Evolutionary conservation across 2,113 vertebrate species (phyloP).

Genomic region (Corythornis madagascariensis): DNA sequence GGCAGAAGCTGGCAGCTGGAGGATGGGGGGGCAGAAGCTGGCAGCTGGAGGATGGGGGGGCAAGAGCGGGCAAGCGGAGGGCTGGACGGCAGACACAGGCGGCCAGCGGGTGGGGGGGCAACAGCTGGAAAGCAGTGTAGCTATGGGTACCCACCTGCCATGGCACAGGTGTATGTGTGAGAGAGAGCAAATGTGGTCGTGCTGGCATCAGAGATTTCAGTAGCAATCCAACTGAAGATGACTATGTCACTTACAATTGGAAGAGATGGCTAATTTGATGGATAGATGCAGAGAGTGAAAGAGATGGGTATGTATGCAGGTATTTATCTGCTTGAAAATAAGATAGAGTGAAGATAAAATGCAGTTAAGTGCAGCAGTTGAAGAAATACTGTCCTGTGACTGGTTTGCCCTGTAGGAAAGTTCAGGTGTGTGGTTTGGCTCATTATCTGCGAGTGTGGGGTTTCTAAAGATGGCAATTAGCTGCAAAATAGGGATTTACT

Average conservation of each 20-base stretch:
- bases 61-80: too few species aligned
- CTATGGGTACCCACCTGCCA: not conserved
- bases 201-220: not conserved
- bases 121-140: rapidly evolving
- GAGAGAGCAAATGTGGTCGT: not conserved
- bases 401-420: not conserved
- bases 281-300: not conserved
- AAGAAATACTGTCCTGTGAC: not conserved
- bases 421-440: not conserved
- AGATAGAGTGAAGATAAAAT: not conserved
- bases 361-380: not conserved
- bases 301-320: not conserved
- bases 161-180: not conserved
- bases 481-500: not conserved
- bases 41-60: too few species aligned
- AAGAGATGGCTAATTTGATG: not conserved
- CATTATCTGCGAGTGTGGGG: not conserved
- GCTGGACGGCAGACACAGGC: too few species aligned
- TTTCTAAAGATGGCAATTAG: not conserved
- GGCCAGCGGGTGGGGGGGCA: too few species aligned
- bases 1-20: too few species aligned
- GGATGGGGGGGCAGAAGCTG: too few species aligned
- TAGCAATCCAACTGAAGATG: not conserved
- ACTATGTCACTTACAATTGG: not conserved
- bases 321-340: not conserved